Evolutionary conservation across 2,888 invertebrate species (phyloP).

Genomic region (Apantesis nais): DNA sequence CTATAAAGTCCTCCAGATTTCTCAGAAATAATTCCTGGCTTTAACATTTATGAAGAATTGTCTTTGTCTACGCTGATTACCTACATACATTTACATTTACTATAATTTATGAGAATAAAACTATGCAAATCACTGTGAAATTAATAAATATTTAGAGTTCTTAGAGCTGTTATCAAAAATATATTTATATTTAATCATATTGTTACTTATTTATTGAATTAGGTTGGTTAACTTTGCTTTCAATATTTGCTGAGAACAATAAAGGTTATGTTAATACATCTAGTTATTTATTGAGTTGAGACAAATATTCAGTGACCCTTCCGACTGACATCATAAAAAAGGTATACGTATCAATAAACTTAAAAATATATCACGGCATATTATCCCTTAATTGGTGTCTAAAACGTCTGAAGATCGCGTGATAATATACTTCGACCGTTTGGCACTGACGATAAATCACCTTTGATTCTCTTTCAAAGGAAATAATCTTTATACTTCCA

Average conservation of each 20-base stretch:
- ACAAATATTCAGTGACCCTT: no score
- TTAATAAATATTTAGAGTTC: no score
- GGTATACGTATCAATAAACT: background rate
- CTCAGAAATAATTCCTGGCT: background rate
- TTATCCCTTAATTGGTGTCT: conserved; percentile 33
- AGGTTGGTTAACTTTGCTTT: background rate
- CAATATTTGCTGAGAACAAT: background rate
- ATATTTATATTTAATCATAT: no score
- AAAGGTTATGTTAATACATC: no score
- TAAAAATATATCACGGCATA: conserved; percentile 16
- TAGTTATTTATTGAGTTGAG: background rate
- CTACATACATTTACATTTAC: no score
- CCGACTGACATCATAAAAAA: background rate
- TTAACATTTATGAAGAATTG: no score
- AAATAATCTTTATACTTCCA: conserved; percentile 38
- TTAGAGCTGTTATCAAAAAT: no score
- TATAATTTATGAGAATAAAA: no score
- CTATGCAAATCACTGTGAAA: no score
- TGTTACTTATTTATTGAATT: no score
- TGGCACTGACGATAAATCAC: conserved; percentile 14
- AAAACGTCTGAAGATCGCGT: conserved; percentile 13
- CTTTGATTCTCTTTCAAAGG: conserved; percentile 22
- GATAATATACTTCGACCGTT: conserved; percentile 7
- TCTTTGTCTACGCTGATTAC: no score
- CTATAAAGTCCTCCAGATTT: background rate